Percentiles rank a stretch among this genome's conserved stretches.
Conservation (phyloP, 2,113 vertebrate species). For the Ellobius talpinus region DNA sequence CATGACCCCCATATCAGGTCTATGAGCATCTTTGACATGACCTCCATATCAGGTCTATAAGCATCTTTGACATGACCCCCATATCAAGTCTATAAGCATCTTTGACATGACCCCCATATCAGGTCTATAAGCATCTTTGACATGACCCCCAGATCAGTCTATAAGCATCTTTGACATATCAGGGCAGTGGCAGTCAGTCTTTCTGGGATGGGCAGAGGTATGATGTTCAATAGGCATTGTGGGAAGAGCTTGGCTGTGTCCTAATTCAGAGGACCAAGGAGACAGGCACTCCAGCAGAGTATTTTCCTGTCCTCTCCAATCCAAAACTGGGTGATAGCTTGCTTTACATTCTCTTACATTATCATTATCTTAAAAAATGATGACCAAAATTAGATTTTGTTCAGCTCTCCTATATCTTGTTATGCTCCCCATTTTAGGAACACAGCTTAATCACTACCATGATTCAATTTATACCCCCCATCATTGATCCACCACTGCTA, state of each 20-base stretch:
- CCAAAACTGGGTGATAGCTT: background rate
- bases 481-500: background rate
- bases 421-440: background rate
- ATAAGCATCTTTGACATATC: too few species aligned
- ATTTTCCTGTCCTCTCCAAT: background rate
- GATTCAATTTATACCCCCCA: background rate
- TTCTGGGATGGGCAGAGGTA: background rate
- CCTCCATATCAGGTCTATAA: background rate
- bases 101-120: too few species aligned
- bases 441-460: background rate
- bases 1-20: background rate
- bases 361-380: constrained; percentile 36
- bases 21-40: background rate
- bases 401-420: background rate
- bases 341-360: background rate
- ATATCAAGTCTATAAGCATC: background rate
- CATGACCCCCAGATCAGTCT: background rate
- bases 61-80: background rate
- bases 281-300: background rate
- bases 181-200: background rate
- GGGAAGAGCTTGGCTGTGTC: background rate
- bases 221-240: background rate
- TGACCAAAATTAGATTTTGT: constrained; percentile 5
- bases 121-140: background rate
- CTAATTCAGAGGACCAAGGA: background rate